Evolutionary conservation across 1,140 invertebrate genomes (phyloP).

Genomic region (Centruroides sculpturatus): DNA sequence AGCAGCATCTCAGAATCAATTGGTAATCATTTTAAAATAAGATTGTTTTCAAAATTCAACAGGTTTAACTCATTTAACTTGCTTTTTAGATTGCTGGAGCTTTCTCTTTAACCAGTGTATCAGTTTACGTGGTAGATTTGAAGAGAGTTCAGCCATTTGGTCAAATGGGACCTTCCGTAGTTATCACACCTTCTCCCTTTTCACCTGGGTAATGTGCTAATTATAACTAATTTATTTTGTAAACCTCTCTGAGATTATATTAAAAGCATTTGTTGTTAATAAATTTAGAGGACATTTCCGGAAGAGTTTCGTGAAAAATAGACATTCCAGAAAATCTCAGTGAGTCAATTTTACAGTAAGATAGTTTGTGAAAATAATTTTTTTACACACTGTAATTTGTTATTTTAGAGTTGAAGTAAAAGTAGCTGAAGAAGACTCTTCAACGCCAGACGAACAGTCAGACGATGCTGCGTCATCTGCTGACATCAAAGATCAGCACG

Average conservation of each 20-base stretch:
- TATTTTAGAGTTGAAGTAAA: conserved; percentile 33
- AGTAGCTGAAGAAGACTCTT: conserved; percentile 27
- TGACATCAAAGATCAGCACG: background rate
- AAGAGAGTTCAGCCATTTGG: conserved; percentile 51
- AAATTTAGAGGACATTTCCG: conserved; percentile 52
- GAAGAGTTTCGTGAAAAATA: conserved; percentile 65
- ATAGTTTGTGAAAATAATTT: no score
- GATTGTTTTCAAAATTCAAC: background rate
- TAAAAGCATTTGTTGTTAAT: conserved; percentile 20
- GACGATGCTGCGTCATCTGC: no score
- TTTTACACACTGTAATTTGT: conserved; percentile 8
- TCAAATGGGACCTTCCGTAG: background rate
- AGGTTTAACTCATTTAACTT: no score
- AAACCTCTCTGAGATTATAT: conserved; percentile 27
- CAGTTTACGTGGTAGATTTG: conserved; percentile 69
- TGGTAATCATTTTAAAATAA: conserved; percentile 41
- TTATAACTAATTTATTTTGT: background rate
- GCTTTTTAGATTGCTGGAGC: conserved; percentile 55
- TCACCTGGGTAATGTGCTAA: conserved; percentile 13
- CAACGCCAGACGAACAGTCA: background rate
- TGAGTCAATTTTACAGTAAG: no score
- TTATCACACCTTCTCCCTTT: background rate
- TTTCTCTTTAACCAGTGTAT: conserved; percentile 62
- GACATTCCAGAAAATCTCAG: no score
- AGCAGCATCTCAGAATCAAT: conserved; percentile 65